Evolutionary conservation across 2,797 vertebrate genomes (phyloP).

Genomic region (Chaunax sp.): DNA sequence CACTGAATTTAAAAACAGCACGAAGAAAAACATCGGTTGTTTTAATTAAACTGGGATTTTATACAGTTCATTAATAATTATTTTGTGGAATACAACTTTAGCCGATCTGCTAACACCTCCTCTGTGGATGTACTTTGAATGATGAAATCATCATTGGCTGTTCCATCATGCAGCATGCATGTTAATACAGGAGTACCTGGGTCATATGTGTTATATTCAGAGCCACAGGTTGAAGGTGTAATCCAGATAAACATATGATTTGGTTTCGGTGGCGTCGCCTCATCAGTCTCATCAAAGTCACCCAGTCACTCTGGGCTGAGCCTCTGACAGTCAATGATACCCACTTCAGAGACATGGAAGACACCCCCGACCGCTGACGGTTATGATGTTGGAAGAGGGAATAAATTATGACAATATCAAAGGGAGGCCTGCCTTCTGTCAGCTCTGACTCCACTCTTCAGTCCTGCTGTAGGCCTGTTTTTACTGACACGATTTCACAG

Average conservation of each 20-base stretch:
- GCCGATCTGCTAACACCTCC: too few relatives aligned
- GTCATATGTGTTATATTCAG: not conserved
- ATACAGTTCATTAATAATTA: too few relatives aligned
- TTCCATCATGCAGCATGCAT: not conserved
- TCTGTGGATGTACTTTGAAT: not conserved
- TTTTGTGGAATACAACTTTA: too few relatives aligned
- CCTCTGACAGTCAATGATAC: constrained; percentile 41
- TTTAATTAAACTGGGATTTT: too few relatives aligned
- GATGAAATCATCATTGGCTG: not conserved
- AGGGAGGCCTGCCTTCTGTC: constrained; percentile 44
- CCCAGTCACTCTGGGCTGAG: constrained; percentile 22
- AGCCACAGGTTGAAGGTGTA: constrained; percentile 26
- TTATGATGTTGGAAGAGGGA: constrained; percentile 59
- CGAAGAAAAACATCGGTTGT: too few relatives aligned
- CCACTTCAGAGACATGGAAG: constrained; percentile 55
- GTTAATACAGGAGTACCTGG: not conserved
- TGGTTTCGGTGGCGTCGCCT: constrained; percentile 5
- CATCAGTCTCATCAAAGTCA: constrained; percentile 49
- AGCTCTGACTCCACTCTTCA: constrained; percentile 4
- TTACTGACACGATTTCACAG: constrained; percentile 5
- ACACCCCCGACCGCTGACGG: constrained; percentile 49
- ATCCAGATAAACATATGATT: constrained; percentile 33
- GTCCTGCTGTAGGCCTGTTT: constrained; percentile 9
- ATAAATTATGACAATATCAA: constrained; percentile 66
- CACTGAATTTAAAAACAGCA: too few relatives aligned